Evolutionary conservation across 2,113 vertebrate genomes (phyloP).

Genomic region (Indri indri): DNA sequence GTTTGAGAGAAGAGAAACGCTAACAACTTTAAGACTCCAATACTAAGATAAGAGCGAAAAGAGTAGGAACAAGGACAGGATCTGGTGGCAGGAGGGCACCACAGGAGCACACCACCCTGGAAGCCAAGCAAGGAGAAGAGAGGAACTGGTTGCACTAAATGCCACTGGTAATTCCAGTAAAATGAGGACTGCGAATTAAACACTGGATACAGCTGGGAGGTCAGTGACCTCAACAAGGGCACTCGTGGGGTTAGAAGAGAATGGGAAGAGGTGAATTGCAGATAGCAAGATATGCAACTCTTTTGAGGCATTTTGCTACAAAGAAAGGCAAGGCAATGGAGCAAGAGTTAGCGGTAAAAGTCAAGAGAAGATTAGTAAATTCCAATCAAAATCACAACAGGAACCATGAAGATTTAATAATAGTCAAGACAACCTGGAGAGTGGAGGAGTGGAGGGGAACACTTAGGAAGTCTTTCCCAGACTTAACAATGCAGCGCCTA

Average conservation of each 20-base stretch:
- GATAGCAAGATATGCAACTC: not conserved
- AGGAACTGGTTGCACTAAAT: not conserved
- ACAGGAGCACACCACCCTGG: not conserved
- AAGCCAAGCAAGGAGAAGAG: not conserved
- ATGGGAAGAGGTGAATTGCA: too few relatives aligned
- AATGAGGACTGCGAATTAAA: not conserved
- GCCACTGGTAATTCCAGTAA: not conserved
- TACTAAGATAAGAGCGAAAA: not conserved
- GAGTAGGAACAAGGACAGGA: not conserved
- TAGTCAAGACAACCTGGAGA: not conserved
- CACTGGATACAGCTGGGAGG: not conserved
- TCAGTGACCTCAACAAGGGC: not conserved
- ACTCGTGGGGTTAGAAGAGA: not conserved
- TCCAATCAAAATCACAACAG: not conserved
- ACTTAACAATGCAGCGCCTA: not conserved
- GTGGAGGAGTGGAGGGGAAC: not conserved
- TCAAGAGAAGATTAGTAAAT: not conserved
- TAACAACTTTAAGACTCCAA: rapidly evolving
- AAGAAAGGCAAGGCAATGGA: not conserved
- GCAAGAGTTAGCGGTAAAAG: not conserved
- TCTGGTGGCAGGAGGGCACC: not conserved
- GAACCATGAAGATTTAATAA: not conserved
- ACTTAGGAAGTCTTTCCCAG: not conserved
- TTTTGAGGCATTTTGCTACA: not conserved
- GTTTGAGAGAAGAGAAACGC: not conserved